Percentiles rank a stretch among this genome's conserved stretches.
Conservation (phyloP, 2,888 invertebrate genomes). For the Ichneumoninae sp. region DNA sequence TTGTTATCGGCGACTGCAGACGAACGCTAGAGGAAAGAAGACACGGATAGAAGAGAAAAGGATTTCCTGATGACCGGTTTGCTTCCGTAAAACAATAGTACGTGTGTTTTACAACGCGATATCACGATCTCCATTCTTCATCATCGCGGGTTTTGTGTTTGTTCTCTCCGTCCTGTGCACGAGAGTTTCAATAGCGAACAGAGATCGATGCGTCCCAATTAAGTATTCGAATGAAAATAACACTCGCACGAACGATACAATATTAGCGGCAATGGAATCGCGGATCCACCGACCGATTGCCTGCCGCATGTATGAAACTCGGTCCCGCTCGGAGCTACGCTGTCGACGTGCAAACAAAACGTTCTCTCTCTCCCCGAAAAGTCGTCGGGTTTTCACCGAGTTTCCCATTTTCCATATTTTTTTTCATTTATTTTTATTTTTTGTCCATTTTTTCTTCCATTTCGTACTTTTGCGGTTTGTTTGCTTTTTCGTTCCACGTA, state of each 20-base stretch:
- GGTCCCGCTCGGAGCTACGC: not conserved
- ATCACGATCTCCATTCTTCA: not conserved
- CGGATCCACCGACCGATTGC: not conserved
- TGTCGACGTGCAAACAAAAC: not conserved
- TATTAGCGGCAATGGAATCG: not conserved
- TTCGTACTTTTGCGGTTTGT: not conserved
- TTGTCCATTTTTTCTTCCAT: not conserved
- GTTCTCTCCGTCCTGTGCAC: not conserved
- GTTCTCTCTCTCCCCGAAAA: not conserved
- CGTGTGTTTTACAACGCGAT: not conserved
- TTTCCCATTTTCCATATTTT: slow-evolving; percentile 2
- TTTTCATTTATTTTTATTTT: not conserved
- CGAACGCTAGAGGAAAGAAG: not conserved
- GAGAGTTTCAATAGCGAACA: slow-evolving; percentile 3
- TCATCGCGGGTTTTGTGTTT: slow-evolving; percentile 1
- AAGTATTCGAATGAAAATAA: slow-evolving; percentile 48
- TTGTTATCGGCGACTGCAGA: not conserved
- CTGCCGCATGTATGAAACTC: not conserved
- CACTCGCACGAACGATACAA: not conserved
- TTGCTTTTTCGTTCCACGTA: not conserved
- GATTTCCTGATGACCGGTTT: not conserved
- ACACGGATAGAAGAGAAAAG: not conserved
- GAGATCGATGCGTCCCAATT: slow-evolving; percentile 41
- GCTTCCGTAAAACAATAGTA: not conserved
- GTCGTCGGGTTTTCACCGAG: slow-evolving; percentile 18